Conservation (phyloP, 2,797 vertebrate genomes). For the Liasis olivaceus region DNA sequence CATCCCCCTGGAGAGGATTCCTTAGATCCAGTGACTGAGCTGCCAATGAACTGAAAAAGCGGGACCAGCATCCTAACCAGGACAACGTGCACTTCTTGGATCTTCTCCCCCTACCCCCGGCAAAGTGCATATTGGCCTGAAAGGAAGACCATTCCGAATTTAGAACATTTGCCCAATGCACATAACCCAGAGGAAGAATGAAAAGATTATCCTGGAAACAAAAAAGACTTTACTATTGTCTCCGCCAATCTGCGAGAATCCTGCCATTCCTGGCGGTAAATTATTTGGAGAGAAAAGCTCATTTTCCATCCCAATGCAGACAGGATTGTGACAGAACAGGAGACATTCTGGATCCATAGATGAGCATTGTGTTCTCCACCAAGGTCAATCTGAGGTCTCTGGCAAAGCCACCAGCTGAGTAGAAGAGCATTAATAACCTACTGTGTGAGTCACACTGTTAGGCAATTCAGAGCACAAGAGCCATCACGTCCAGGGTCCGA, state of each 20-base stretch:
- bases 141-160: not conserved
- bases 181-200: not conserved
- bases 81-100: not conserved
- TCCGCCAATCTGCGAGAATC: not conserved
- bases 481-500: not conserved
- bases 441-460: not conserved
- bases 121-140: not conserved
- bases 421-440: not conserved
- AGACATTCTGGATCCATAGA: not conserved
- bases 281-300: not conserved
- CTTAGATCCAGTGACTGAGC: not conserved
- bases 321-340: not conserved
- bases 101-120: too few species aligned
- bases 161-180: not conserved
- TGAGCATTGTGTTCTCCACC: not conserved
- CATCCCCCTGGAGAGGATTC: not conserved
- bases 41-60: not conserved
- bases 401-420: not conserved
- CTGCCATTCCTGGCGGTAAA: not conserved
- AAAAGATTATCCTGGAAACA: not conserved
- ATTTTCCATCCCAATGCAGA: not conserved
- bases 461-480: not conserved
- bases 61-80: not conserved
- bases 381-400: not conserved
- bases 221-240: not conserved